phyloP scores from a whole-genome alignment of 1,140 invertebrate genomes.

The roundworm (Caenorhabditis elegans) region DNA sequence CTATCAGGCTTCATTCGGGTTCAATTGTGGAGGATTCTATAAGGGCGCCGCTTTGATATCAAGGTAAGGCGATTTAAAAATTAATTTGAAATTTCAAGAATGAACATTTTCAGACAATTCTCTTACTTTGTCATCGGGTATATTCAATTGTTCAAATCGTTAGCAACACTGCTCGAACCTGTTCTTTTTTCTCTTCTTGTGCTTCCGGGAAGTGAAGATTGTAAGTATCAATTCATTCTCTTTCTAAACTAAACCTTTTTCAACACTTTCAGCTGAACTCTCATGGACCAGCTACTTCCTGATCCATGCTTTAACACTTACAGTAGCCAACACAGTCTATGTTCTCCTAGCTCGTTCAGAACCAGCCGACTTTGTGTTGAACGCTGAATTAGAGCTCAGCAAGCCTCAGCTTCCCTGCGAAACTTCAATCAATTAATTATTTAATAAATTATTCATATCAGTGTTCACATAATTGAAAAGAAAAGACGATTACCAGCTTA shows the following conservation, averaged over 20 bases:
- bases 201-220: background rate
- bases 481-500: too few relatives aligned
- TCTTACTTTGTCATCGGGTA: conserved; percentile 26
- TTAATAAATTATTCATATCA: conserved; percentile 32
- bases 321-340: background rate
- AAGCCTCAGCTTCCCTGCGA: conserved; percentile 28
- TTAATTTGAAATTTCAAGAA: background rate
- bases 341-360: background rate
- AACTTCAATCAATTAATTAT: conserved; percentile 1
- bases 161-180: conserved; percentile 18
- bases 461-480: background rate
- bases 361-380: background rate
- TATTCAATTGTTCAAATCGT: conserved; percentile 32
- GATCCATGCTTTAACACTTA: conserved; percentile 6
- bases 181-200: conserved; percentile 14
- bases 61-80: background rate
- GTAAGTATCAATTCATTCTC: background rate
- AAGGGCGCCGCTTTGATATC: conserved; percentile 29
- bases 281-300: conserved; percentile 24
- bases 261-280: background rate
- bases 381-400: conserved; percentile 14
- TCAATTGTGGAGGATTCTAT: conserved; percentile 32
- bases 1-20: conserved; percentile 31
- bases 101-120: background rate
- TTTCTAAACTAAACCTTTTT: background rate